Evolutionary conservation across 2,888 invertebrate genomes (phyloP).

Genomic region (Torymus tubicola): DNA sequence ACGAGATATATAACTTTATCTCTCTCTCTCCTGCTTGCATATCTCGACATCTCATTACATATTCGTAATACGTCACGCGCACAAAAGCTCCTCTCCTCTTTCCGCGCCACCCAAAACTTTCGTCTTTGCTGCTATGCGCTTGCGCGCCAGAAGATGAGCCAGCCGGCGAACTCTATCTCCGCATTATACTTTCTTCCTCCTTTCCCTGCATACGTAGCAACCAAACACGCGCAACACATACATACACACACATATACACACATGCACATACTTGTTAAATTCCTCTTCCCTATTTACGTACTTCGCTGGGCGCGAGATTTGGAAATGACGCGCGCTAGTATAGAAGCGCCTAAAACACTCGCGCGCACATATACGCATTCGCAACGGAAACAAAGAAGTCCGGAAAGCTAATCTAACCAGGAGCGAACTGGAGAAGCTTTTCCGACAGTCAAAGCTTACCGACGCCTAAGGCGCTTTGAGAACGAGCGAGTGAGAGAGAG

Average conservation of each 20-base stretch:
- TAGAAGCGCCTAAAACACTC: neutral
- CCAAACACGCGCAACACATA: too few species aligned
- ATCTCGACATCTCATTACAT: slow-evolving; percentile 25
- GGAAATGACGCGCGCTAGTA: neutral
- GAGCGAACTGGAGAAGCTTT: neutral
- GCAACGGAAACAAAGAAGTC: slow-evolving; percentile 16
- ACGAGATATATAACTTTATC: too few species aligned
- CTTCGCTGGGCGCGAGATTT: neutral
- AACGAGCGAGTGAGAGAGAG: neutral
- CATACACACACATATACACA: too few species aligned
- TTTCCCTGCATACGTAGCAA: too few species aligned
- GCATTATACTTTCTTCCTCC: too few species aligned
- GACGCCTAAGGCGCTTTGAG: slow-evolving; percentile 5
- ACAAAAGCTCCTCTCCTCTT: slow-evolving; percentile 4
- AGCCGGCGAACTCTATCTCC: too few species aligned
- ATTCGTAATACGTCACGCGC: slow-evolving; percentile 24
- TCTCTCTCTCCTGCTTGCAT: too few species aligned
- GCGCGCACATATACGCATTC: neutral
- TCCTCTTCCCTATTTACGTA: too few species aligned
- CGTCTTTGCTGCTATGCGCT: too few species aligned
- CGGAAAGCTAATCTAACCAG: slow-evolving; percentile 25
- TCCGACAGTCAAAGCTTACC: slow-evolving; percentile 21
- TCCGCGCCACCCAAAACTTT: too few species aligned
- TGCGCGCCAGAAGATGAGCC: too few species aligned
- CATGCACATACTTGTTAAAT: too few species aligned